A percentile compares a stretch with the other conserved stretches of the same genome.
Evolutionary conservation across 2,797 vertebrate species (phyloP).

Genomic region (Spinus olivaceus): DNA sequence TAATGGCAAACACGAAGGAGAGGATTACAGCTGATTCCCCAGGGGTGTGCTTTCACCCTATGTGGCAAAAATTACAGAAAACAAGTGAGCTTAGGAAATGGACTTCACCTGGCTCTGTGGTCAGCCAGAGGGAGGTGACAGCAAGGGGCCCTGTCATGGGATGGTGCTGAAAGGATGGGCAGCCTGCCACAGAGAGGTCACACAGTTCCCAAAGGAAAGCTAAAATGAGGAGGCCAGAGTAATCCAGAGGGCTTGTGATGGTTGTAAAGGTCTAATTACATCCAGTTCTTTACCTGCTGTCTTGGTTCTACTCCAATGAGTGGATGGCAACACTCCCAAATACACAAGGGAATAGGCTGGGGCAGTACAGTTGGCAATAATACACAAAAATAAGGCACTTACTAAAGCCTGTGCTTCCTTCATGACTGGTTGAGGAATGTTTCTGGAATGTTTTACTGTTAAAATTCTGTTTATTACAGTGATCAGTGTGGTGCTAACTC

Average conservation of each 20-base stretch:
- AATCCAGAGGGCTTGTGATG: not conserved
- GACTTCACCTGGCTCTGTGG: not conserved
- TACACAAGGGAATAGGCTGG: not conserved
- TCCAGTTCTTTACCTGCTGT: not conserved
- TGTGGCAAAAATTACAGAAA: not conserved
- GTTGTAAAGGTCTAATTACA: not conserved
- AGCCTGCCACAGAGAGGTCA: not conserved
- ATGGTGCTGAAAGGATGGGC: not conserved
- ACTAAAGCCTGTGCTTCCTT: not conserved
- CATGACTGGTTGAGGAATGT: not conserved
- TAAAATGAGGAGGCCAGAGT: not conserved
- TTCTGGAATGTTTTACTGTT: not conserved
- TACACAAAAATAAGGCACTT: not conserved
- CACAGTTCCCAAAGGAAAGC: not conserved
- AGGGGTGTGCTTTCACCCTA: not conserved
- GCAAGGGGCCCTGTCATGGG: fast-evolving
- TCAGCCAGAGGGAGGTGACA: not conserved
- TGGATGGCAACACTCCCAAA: not conserved
- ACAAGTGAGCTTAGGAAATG: not conserved
- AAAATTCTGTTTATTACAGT: not conserved
- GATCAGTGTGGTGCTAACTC: not conserved
- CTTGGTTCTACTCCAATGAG: fast-evolving
- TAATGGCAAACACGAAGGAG: conserved; percentile 18
- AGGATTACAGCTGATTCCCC: not conserved
- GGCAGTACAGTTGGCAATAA: not conserved